Conservation (phyloP, 2,888 invertebrate genomes). For the Pseudococcus longispinus region DNA sequence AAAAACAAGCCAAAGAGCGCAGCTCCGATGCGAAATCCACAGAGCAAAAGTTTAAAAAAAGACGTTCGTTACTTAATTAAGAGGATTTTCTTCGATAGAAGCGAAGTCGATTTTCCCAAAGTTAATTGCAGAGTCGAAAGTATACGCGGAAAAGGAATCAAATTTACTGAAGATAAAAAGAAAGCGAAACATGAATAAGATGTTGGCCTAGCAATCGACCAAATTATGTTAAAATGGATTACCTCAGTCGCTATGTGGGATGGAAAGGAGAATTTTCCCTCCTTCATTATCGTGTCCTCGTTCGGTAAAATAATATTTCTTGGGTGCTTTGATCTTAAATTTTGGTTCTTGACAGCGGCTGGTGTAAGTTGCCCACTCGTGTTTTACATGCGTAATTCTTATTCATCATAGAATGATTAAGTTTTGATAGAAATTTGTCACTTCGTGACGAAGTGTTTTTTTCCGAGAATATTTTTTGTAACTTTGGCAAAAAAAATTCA, state of each 20-base stretch:
- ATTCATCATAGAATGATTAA: not conserved
- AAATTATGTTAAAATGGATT: not conserved
- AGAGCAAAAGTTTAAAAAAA: conserved; percentile 12
- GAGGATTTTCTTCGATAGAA: conserved; percentile 34
- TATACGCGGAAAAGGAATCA: not conserved
- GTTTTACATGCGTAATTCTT: not conserved
- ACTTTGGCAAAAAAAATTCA: no score
- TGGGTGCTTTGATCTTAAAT: not conserved
- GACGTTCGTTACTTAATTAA: conserved; percentile 34
- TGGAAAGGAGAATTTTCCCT: not conserved
- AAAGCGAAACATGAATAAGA: conserved; percentile 11
- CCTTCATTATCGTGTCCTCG: not conserved
- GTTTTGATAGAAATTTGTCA: not conserved
- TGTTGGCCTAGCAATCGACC: not conserved
- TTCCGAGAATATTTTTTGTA: no score
- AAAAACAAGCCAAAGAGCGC: conserved; percentile 18
- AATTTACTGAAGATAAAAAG: not conserved
- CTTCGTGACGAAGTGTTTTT: no score
- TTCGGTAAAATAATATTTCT: not conserved
- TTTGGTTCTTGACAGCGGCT: not conserved
- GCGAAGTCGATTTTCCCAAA: not conserved
- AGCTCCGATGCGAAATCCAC: not conserved
- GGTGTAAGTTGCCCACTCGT: not conserved
- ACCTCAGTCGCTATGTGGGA: not conserved
- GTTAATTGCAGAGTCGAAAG: not conserved